Conservation (phyloP, 92 coral and sea anemone species). For the Epizoanthus scotinus region DNA sequence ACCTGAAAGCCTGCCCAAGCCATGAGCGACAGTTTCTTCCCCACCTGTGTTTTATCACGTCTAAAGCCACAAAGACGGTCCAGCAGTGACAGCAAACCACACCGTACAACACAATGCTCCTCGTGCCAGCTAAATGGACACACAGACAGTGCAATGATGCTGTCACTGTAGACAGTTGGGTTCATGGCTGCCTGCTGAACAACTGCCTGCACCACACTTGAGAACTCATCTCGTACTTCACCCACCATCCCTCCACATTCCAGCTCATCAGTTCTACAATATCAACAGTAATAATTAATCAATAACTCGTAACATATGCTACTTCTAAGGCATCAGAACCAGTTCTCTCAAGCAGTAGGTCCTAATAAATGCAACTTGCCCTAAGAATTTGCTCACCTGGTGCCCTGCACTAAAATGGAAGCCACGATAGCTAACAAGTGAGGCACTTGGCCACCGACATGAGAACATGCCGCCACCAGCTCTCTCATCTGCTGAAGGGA, state of each 20-base stretch:
- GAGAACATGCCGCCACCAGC: constrained; percentile 65
- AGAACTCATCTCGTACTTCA: constrained; percentile 89
- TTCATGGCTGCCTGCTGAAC: constrained; percentile 72
- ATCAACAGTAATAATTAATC: neutral
- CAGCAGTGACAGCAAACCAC: constrained; percentile 80
- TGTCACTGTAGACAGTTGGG: constrained; percentile 74
- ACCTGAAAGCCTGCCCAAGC: constrained; percentile 95
- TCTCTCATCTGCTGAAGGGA: constrained; percentile 84
- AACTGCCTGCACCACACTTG: constrained; percentile 77
- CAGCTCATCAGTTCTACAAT: constrained; percentile 79
- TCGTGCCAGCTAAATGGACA: constrained; percentile 93
- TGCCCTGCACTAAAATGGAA: constrained; percentile 83
- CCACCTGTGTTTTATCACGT: constrained; percentile 49
- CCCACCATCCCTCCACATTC: constrained; percentile 91
- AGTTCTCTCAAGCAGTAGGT: too few relatives aligned
- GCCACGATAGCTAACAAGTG: constrained; percentile 81
- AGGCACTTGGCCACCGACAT: constrained; percentile 66
- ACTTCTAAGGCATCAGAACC: neutral
- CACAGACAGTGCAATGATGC: constrained; percentile 70
- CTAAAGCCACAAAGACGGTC: constrained; percentile 82
- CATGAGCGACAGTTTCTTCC: constrained; percentile 67
- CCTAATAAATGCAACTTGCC: too few relatives aligned
- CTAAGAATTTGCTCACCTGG: constrained; percentile 61
- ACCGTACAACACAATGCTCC: constrained; percentile 88
- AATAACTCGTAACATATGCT: too few relatives aligned